These are phyloP conservation scores for Nymphalis c-album DNA, from an alignment of 2,888 invertebrate genomes.

Conservation along the genomic window DNA sequence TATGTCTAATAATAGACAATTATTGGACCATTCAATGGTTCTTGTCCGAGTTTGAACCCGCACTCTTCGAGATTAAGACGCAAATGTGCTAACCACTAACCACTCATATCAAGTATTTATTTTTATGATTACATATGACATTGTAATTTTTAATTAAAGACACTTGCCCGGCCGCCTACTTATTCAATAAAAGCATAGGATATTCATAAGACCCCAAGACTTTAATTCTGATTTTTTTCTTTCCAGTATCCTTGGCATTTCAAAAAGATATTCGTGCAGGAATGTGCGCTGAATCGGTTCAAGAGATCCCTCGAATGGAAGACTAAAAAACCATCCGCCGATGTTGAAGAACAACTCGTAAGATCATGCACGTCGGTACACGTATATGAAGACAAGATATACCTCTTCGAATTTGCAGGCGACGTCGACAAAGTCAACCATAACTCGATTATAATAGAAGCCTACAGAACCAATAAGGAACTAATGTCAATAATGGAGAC, in stretches of 20 bases:
- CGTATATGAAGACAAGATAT: constrained; percentile 35
- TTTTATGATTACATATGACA: too few species aligned
- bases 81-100: too few species aligned
- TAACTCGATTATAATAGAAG: constrained; percentile 46
- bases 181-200: too few species aligned
- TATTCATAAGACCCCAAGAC: too few species aligned
- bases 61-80: too few species aligned
- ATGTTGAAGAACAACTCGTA: constrained; percentile 1
- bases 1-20: too few species aligned
- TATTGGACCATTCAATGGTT: too few species aligned
- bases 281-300: constrained; percentile 51
- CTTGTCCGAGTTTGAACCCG: too few species aligned
- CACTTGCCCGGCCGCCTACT: too few species aligned
- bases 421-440: constrained; percentile 33
- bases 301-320: constrained; percentile 50
- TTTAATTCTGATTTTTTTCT: not conserved
- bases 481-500: constrained; percentile 47
- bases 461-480: constrained; percentile 61
- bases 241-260: constrained; percentile 57
- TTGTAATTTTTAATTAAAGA: too few species aligned
- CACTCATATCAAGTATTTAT: too few species aligned
- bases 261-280: constrained; percentile 54
- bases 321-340: constrained; percentile 25
- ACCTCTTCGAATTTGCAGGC: constrained; percentile 33
- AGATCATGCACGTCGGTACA: constrained; percentile 35